Evolutionary conservation across 2,113 vertebrate genomes (phyloP).

Genomic region (Prietella phreatophila): DNA sequence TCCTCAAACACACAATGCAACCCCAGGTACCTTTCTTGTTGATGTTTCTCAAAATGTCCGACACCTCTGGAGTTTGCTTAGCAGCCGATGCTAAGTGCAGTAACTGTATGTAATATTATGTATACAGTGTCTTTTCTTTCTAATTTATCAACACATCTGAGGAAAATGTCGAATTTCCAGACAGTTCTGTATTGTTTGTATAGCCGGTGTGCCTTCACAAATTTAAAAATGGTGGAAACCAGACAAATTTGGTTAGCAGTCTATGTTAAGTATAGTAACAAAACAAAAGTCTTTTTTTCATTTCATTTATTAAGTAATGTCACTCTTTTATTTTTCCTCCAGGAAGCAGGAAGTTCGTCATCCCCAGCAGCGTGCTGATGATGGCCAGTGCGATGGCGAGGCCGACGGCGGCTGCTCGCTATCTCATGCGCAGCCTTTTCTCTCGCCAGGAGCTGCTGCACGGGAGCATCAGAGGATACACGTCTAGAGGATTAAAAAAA

Average conservation of each 20-base stretch:
- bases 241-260: not conserved
- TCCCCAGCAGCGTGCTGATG: slow-evolving; percentile 65
- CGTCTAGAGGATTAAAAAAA: slow-evolving; percentile 51
- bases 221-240: not conserved
- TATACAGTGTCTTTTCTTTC: not conserved
- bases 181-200: not conserved
- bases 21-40: not conserved
- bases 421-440: slow-evolving; percentile 72
- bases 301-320: not conserved
- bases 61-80: not conserved
- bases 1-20: not conserved
- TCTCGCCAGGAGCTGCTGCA: slow-evolving; percentile 64
- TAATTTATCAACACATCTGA: not conserved
- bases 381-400: slow-evolving; percentile 66
- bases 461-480: slow-evolving; percentile 57
- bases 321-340: not conserved
- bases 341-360: slow-evolving; percentile 69
- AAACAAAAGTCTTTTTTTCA: not conserved
- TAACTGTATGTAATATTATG: not conserved
- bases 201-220: not conserved
- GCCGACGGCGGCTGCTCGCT: slow-evolving; percentile 69
- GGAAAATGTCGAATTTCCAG: not conserved
- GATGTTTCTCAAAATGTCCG: not conserved
- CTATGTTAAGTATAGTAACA: not conserved
- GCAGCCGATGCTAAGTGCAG: not conserved